phyloP scores from a whole-genome alignment of 1,140 invertebrate genomes.

The Macrocentrus cingulum region DNA sequence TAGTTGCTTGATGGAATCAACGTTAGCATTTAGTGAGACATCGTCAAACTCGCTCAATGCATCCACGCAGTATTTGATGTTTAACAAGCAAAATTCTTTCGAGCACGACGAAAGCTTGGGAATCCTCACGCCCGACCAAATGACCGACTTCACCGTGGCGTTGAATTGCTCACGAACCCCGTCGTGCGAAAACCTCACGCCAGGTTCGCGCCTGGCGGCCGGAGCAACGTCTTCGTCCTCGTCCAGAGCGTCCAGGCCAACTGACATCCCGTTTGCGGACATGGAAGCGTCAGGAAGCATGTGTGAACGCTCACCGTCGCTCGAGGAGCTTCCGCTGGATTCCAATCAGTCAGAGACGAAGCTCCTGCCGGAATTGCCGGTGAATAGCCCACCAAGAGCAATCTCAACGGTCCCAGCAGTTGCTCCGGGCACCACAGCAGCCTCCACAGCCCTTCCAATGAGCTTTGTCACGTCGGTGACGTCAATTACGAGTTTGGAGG shows the following conservation, averaged over 20 bases:
- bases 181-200: slow-evolving; percentile 55
- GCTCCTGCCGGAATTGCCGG: slow-evolving; percentile 54
- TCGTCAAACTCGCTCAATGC: slow-evolving; percentile 37
- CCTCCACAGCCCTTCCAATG: slow-evolving; percentile 46
- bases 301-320: slow-evolving; percentile 75
- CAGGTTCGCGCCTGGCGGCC: slow-evolving; percentile 35
- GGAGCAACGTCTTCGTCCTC: slow-evolving; percentile 37
- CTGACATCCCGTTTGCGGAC: slow-evolving; percentile 29
- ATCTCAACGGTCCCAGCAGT: slow-evolving; percentile 63
- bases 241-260: slow-evolving; percentile 29
- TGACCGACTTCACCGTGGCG: slow-evolving; percentile 70
- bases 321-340: slow-evolving; percentile 79
- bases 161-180: slow-evolving; percentile 63
- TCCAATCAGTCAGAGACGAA: slow-evolving; percentile 49
- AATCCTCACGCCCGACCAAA: slow-evolving; percentile 83
- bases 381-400: slow-evolving; percentile 62
- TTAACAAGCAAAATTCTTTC: slow-evolving; percentile 75
- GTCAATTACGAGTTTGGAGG: slow-evolving; percentile 82
- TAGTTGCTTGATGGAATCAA: slow-evolving; percentile 39
- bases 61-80: slow-evolving; percentile 50
- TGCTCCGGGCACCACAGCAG: slow-evolving; percentile 24
- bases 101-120: slow-evolving; percentile 79
- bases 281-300: slow-evolving; percentile 49
- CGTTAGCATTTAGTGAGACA: slow-evolving; percentile 38
- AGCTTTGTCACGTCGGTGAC: slow-evolving; percentile 83